A percentile compares a stretch with the other conserved stretches of the same genome.
Evolutionary conservation across 2,888 invertebrate species (phyloP).

Genomic region (Horisme vitalbata): DNA sequence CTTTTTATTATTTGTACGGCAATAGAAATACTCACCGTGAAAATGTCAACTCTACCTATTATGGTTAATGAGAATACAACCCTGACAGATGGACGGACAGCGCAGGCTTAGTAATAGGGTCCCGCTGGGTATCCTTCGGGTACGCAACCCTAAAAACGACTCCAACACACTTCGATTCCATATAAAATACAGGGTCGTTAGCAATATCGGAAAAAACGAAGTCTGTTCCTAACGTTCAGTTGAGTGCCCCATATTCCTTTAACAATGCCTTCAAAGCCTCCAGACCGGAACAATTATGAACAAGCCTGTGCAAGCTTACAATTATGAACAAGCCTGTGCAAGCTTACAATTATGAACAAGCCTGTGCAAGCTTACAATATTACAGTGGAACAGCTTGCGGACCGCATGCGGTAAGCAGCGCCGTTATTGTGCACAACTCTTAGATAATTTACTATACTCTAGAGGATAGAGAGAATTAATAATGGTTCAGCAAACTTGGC

Average conservation of each 20-base stretch:
- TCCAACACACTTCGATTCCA: too few relatives aligned
- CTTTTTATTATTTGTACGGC: too few relatives aligned
- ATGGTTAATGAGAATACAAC: too few relatives aligned
- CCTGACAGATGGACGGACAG: too few relatives aligned
- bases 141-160: too few relatives aligned
- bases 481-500: not conserved
- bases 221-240: not conserved
- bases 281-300: slow-evolving; percentile 7
- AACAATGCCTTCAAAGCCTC: not conserved
- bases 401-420: slow-evolving; percentile 4
- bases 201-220: too few relatives aligned
- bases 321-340: slow-evolving; percentile 5
- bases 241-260: not conserved
- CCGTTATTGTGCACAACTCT: slow-evolving; percentile 27
- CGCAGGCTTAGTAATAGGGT: too few relatives aligned
- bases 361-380: not conserved
- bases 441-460: slow-evolving; percentile 19
- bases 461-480: not conserved
- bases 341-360: slow-evolving; percentile 9
- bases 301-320: too few relatives aligned
- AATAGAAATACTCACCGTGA: too few relatives aligned
- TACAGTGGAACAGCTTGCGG: slow-evolving; percentile 7
- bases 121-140: too few relatives aligned
- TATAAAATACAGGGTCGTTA: too few relatives aligned
- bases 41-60: too few relatives aligned